Base-by-base conservation (phyloP, 2,113 vertebrate genomes). In the Pachycephala philippinensis region DNA sequence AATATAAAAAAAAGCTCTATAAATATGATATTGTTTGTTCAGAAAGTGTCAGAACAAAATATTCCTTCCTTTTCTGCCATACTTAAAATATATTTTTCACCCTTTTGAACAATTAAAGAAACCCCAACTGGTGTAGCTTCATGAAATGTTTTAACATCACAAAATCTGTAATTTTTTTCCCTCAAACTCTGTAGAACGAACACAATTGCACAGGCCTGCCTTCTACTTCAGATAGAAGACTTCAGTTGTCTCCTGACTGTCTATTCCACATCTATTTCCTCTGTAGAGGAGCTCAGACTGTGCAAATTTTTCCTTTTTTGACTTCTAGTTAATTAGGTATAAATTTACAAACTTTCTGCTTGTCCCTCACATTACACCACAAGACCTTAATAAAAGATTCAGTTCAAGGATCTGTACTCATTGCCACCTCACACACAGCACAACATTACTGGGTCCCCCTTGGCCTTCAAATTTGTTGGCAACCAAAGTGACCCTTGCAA, bases 401-500 rank as follows among this genome's bases (percentile, higher is more conserved):
- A 20, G 66, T 79, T 69, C 30, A 42, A 94, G 80, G 18, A 92
- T 8, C 42, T 92, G 4, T n/a, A 15, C 24, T 75, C 6, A 11
- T 30, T 81, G 54, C 60, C 76, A 69, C 31, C 54, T 85, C 61
- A 44, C 37, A 63, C 33, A 30, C 35, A 79, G 40, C 52, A 33
- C 27, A 77, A 22, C 47, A 56, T 37, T 59, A 27, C 56, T 61
- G 59, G 20, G 33, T 86, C 4, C 27, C 44, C 31, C 21, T 64
- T 15, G 7, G 61, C 93, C 71, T 87, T 90, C 59, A 63, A 40
- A 35, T 87, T 75, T 84, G 44, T 54, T 76, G 79, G 60, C 52
- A 88, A 78, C 54, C 1, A 10, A 88, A 57, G 66, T 70, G 90
- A 95, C 80, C 66, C 84, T 92, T 64, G 40, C 86, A 96, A 85